Percentiles rank a stretch among this genome's conserved stretches.
These are phyloP conservation scores for Circaetus gallicus DNA, from an alignment of 2,113 vertebrate species.

Conservation along the genomic window DNA sequence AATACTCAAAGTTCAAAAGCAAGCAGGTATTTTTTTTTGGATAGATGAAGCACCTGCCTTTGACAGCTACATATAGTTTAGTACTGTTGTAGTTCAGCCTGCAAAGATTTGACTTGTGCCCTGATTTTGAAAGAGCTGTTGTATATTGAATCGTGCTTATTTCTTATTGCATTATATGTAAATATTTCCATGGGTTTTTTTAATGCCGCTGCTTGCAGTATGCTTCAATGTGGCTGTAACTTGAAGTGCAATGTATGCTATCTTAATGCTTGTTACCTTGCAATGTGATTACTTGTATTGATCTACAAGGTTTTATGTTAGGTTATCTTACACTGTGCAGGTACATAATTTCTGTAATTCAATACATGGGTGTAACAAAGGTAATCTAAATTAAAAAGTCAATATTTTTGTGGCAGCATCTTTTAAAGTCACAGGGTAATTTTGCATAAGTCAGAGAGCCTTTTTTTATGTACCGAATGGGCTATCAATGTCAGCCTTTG, in stretches of 20 bases:
- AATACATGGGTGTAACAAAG: background rate
- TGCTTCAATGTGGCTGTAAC: background rate
- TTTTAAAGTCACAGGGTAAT: background rate
- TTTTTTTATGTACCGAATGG: background rate
- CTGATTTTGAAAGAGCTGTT: background rate
- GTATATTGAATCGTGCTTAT: background rate
- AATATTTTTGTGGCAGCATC: background rate
- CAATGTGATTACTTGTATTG: background rate
- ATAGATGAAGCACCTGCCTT: background rate
- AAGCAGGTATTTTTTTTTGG: background rate
- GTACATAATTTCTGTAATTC: background rate
- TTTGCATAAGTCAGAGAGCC: background rate
- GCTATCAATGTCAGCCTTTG: background rate
- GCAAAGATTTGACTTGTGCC: background rate
- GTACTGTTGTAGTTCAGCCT: background rate
- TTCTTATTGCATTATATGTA: background rate
- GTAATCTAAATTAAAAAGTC: background rate
- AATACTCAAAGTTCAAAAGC: background rate
- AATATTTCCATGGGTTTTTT: background rate
- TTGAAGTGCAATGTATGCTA: background rate
- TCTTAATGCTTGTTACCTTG: background rate
- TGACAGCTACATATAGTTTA: background rate
- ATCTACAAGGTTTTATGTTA: background rate
- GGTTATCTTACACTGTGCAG: too few species aligned
- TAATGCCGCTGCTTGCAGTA: background rate